Conservation (phyloP, 2,113 vertebrate species). For the Ancistrus triradiatus region DNA sequence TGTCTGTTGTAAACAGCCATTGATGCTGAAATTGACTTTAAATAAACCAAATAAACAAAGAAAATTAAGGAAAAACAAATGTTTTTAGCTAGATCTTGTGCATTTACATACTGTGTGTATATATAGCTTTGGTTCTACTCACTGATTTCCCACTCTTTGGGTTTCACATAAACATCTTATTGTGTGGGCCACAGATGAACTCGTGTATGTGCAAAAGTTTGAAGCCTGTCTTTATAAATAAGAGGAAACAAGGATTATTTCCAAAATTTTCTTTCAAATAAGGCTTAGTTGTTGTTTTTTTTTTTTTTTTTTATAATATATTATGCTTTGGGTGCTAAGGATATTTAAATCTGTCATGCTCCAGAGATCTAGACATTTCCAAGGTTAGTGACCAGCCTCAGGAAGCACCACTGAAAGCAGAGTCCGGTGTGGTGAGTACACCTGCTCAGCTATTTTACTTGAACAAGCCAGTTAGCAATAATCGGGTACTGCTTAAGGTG, state of each 20-base stretch:
- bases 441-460: background rate
- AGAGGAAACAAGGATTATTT: background rate
- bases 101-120: too few species aligned
- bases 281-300: too few species aligned
- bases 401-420: background rate
- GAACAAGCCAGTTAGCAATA: background rate
- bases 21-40: too few species aligned
- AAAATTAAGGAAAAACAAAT: too few species aligned
- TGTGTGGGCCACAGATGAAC: constrained; percentile 10
- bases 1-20: too few species aligned
- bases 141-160: constrained; percentile 12
- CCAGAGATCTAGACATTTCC: background rate
- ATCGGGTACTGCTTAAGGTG: background rate
- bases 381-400: too few species aligned
- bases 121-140: background rate
- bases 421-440: background rate
- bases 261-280: background rate
- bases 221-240: constrained; percentile 8
- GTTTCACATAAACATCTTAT: too few species aligned
- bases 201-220: constrained; percentile 1
- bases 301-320: too few species aligned
- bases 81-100: too few species aligned
- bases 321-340: too few species aligned
- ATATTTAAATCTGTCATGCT: too few species aligned
- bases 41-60: too few species aligned